These are phyloP conservation scores for Python bivittatus DNA, from an alignment of 2,113 vertebrate genomes.

Conservation along the genomic window DNA sequence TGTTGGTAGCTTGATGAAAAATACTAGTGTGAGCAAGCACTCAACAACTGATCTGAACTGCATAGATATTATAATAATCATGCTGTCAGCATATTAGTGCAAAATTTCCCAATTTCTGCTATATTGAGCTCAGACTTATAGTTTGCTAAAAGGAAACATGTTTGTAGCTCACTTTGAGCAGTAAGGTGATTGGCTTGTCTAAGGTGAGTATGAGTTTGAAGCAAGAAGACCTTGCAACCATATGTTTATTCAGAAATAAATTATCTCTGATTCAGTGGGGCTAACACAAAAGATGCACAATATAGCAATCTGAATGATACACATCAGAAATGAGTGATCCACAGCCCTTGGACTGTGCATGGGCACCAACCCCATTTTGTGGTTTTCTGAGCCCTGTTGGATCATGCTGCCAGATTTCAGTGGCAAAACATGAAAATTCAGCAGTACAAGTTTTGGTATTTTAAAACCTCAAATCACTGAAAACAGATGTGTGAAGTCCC, in stretches of 20 bases:
- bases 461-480: neutral
- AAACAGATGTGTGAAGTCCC: neutral
- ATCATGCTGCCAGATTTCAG: neutral
- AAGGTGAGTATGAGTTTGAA: neutral
- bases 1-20: constrained; percentile 16
- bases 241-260: neutral
- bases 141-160: neutral
- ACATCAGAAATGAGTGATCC: neutral
- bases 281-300: neutral
- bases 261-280: neutral
- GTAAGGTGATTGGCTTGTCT: neutral
- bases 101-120: neutral
- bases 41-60: constrained; percentile 47
- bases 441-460: neutral
- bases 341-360: neutral
- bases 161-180: neutral
- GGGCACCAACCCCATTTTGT: neutral
- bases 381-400: neutral
- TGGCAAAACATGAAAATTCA: neutral
- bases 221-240: neutral
- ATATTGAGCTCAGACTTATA: neutral
- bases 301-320: neutral
- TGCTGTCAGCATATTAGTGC: neutral
- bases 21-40: constrained; percentile 50
- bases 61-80: constrained; percentile 52